Evolutionary conservation across 2,888 invertebrate species (phyloP), one percentile per base, ranked within the genome.

Genomic region (Anticlea derivata): DNA sequence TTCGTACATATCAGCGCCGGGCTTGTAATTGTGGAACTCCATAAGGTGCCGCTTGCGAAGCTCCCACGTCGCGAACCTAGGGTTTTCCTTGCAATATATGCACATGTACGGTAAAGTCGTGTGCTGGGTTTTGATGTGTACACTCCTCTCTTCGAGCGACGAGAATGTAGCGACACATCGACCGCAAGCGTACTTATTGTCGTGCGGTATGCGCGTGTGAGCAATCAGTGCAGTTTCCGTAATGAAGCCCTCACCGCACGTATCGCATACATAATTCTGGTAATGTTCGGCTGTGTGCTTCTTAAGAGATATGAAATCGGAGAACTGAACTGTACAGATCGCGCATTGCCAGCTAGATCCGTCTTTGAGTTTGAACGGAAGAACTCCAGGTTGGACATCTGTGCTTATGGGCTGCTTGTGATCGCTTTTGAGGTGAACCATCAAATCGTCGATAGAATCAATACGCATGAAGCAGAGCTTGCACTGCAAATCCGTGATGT

Each of bases 211-310:
- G 38, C 79, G 84, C 0, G 82, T 78, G 41, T 90, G 90, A 0
- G 86, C 82, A 35, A 81, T 73, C 0, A 90, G 56, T 0, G 86
- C 86, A 0, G 82, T 80, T 57, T 87, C 86, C 0, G 90, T 90
- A 0, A 89, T 86, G 33, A 89, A 89, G 0, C 90, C 90, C 40
- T 88, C 87, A 0, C 90, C 90, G 29, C 90, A 90, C 0, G 89
- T 87, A 10, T 88, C 87, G 48, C 90, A 90, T 0, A 90, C 90
- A 56, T 82, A 89, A 50, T 89, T 90, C 58, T 88, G 87, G 46
- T 73, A 90, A 53, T 90, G 90, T 51, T 86, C 86, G 0, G 83
- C 66, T 0, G 89, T 90, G 52, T 90, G 90, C 20, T 86, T 86
- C 52, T 84, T 86, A 8, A 90, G 44, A 0, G 83, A 81, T 47